Percentiles rank a stretch among this genome's conserved stretches.
Conservation (phyloP, 2,797 vertebrate genomes). For the Cichlasoma orientale region DNA sequence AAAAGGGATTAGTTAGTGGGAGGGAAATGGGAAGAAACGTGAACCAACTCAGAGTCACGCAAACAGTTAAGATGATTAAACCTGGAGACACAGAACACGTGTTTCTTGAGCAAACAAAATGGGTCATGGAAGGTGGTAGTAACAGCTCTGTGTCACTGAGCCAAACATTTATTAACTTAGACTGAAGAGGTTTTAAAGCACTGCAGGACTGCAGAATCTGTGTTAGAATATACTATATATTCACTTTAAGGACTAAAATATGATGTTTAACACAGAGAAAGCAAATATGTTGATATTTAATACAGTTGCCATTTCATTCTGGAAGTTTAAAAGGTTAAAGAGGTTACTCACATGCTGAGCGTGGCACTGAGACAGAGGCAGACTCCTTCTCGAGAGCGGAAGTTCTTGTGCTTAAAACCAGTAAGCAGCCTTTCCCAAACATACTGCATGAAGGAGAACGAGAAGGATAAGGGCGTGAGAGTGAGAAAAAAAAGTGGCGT, state of each 20-base stretch:
- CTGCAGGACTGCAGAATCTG: neutral
- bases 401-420: conserved; percentile 98
- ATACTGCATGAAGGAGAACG: conserved; percentile 75
- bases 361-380: conserved; percentile 93
- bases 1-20: neutral
- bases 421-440: conserved; percentile 92
- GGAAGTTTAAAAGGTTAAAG: conserved; percentile 13
- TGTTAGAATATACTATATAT: neutral
- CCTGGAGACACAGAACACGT: conserved; percentile 24
- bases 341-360: conserved; percentile 88
- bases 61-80: conserved; percentile 73
- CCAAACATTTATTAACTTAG: neutral
- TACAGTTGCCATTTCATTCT: conserved; percentile 3
- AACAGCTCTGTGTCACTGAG: neutral
- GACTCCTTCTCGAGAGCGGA: conserved; percentile 93
- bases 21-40: conserved; percentile 14
- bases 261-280: neutral
- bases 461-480: neutral
- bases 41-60: conserved; percentile 34
- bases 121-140: conserved; percentile 7
- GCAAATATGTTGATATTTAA: neutral
- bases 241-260: neutral
- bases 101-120: conserved; percentile 42
- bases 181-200: neutral
- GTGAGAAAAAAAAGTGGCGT: neutral